Evolutionary conservation across 2,888 invertebrate genomes (phyloP).

Genomic region (Orthosia cruda): DNA sequence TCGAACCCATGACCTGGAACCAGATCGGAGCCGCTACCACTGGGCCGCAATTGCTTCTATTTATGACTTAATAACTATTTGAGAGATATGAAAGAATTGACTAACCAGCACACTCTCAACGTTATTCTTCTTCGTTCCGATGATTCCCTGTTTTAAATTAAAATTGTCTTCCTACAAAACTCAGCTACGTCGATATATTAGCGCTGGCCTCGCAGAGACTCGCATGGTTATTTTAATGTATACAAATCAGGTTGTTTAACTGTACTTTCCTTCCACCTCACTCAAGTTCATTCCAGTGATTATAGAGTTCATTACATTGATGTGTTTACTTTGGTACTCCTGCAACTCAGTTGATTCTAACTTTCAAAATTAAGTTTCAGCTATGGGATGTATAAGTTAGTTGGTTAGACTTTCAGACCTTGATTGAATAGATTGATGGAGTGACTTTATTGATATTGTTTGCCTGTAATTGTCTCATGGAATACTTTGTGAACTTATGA

Average conservation of each 20-base stretch:
- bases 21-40: neutral
- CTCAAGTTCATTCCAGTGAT: conserved; percentile 60
- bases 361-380: conserved; percentile 34
- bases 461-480: neutral
- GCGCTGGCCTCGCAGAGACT: too few species aligned
- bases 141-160: too few species aligned
- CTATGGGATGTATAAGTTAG: conserved; percentile 24
- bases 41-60: neutral
- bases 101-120: too few species aligned
- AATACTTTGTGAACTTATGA: neutral
- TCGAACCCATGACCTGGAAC: neutral
- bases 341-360: conserved; percentile 60
- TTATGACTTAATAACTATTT: neutral
- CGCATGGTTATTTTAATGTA: neutral
- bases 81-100: too few species aligned
- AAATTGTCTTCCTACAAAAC: too few species aligned
- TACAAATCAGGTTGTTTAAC: neutral
- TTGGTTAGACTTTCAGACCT: conserved; percentile 17
- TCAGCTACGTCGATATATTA: too few species aligned
- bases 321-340: conserved; percentile 77
- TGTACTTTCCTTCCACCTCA: neutral
- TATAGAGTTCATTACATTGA: conserved; percentile 78
- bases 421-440: conserved; percentile 26
- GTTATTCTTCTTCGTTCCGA: too few species aligned
- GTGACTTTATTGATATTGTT: neutral